Base-by-base conservation (phyloP, 2,797 vertebrate species). In the Borostomias antarcticus region DNA sequence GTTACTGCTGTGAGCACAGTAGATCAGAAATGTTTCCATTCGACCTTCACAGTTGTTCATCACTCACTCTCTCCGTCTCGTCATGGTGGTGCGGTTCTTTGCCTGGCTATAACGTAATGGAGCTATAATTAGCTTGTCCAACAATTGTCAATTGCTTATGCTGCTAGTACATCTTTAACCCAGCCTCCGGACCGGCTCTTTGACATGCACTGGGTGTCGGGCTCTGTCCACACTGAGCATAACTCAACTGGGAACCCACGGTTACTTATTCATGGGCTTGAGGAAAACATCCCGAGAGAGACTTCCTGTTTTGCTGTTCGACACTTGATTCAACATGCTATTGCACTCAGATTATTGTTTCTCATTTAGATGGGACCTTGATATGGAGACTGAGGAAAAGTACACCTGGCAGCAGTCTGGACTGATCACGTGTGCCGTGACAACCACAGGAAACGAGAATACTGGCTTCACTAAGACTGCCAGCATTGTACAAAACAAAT, bases 111-210 rank as follows among this genome's bases (percentile, higher is more conserved):
- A 33, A 3, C 56, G 68, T 72, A 61, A 51, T 43, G 9, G 33
- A 66, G 77, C 78, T 90, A 82, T 89, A 86, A 85, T 87, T 83
- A 87, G 79, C 76, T 48, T 43, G 45, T 68, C 62, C 52, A 30
- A 40, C 69, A 73, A 74, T 75, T 47, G 67, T 73, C 62, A 51
- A 60, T 15, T 65, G 19, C 37, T 76, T 73, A 69, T 75, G 71
- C 77, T 79, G 70, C 59, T 81, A 64, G 88, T 91, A 91, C 81
- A 92, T 90, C 84, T 90, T 92, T 91, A 92, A 91, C 91, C 75
- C 40, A 0, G 70, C 79, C 75, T 68, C 70, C 74, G 58, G 63
- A 64, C 40, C 56, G 74, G 64, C 63, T 65, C 32, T n/a, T 6
- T 45, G 19, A 13, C 52, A 53, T 15, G 25, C 58, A 40, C 28